Base-by-base conservation (phyloP, 1,140 invertebrate genomes). In the Neotoxoptera formosana region DNA sequence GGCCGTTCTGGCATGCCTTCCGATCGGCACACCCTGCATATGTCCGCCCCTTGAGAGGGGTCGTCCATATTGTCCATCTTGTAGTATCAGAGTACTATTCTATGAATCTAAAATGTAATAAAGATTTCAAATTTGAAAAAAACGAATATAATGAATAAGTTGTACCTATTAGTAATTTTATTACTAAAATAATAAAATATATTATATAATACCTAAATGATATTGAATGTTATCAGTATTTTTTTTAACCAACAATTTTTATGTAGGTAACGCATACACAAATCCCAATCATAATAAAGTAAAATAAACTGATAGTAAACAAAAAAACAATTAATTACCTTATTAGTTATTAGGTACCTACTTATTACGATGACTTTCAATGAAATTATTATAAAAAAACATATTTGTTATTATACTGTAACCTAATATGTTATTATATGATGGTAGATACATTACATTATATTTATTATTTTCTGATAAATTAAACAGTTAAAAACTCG, bases 11-110 rank as follows among this genome's bases (percentile, higher is more conserved):
- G 94, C 51, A 97, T 96, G 67, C 97, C 98, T 95, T 99, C 99
- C 94, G 98, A 99, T 94, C 99, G 96, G 96, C 99, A 99, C 93
- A 99, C 99, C 94, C 99, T 97, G 96, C 99, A 99, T 95, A 99
- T 99, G 96, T 99, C 98, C 94, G 96, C 95, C 95, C 96, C 95
- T 94, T 95, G 96, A 95, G 95, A 95, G 95, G 96, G 96, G 84
- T 95, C 95, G 94, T 94, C 94, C 94, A 94, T 94, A 86, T 93
- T 48, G 7, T 53, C 76, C 34, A 83, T 84, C 76, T 48, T 92
- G n/a, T 11, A 53, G 23, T 51, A 7, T 9, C 8, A n/a, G 20
- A 53, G 36, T 41, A 53, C 36, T 93, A 86, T 86, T 45, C 34
- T 47, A 84, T 30, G 21, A 86, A 84, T 86, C 81, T 93, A 86